These are phyloP conservation scores for Melieria crassipennis DNA, from an alignment of 2,888 invertebrate genomes.

Conservation along the genomic window DNA sequence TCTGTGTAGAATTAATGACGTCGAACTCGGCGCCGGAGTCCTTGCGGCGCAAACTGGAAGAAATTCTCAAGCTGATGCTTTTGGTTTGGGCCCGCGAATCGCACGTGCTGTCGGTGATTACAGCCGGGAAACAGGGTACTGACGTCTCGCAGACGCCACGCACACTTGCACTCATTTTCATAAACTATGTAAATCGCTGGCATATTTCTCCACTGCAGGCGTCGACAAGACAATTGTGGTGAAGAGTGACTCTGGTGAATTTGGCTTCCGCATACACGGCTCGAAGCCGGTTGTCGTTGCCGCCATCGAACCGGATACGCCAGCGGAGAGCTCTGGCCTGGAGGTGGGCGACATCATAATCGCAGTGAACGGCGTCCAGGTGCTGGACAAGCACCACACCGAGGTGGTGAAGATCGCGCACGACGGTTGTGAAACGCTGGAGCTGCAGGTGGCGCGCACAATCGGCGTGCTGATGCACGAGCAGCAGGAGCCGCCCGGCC, in stretches of 20 bases:
- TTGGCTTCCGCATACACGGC: conserved; percentile 95
- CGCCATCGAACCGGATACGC: conserved; percentile 92
- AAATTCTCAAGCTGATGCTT: conserved; percentile 83
- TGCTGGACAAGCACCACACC: conserved; percentile 91
- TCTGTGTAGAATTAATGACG: conserved; percentile 57
- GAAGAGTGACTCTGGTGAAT: conserved; percentile 85
- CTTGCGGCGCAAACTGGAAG: conserved; percentile 76
- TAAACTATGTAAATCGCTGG: background rate
- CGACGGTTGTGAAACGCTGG: conserved; percentile 85
- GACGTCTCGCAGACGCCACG: background rate
- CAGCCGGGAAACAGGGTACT: conserved; percentile 70
- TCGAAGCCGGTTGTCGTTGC: conserved; percentile 96
- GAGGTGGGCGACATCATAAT: conserved; percentile 95
- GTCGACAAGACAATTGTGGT: conserved; percentile 89
- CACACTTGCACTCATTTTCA: background rate
- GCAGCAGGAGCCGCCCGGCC: conserved; percentile 71
- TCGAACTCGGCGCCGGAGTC: conserved; percentile 64
- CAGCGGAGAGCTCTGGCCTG: conserved; percentile 90
- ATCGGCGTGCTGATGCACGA: conserved; percentile 80
- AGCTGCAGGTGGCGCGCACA: conserved; percentile 88
- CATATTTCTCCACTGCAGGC: conserved; percentile 69
- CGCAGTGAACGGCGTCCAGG: conserved; percentile 89
- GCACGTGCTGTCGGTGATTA: conserved; percentile 74
- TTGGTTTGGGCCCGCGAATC: conserved; percentile 84
- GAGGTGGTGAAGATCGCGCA: conserved; percentile 94